These are phyloP conservation scores for Pseudorectes ferrugineus DNA, from an alignment of 2,113 vertebrate species.

Conservation along the genomic window DNA sequence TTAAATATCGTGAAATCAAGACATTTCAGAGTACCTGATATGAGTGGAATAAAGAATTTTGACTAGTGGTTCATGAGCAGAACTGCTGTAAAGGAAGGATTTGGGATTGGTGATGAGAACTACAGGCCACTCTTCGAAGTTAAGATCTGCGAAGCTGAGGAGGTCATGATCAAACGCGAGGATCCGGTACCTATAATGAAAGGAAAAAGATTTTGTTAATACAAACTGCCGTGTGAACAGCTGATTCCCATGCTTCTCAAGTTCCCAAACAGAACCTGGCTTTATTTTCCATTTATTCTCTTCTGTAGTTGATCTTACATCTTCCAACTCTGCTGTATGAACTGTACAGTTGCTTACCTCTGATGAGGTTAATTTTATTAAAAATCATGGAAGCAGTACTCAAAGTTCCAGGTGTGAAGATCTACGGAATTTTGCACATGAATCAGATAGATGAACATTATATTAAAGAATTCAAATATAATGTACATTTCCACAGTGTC, in stretches of 20 bases:
- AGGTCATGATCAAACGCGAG: conserved; percentile 94
- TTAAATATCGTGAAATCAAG: background rate
- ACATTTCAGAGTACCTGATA: conserved; percentile 80
- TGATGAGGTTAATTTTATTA: background rate
- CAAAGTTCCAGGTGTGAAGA: background rate
- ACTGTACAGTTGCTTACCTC: background rate
- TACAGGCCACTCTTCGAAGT: conserved; percentile 88
- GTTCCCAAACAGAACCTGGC: background rate
- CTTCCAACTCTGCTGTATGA: background rate
- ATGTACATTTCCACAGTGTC: background rate
- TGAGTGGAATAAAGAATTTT: conserved; percentile 87
- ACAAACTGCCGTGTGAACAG: background rate
- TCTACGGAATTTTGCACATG: background rate
- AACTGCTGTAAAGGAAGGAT: conserved; percentile 85
- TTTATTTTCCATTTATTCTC: background rate
- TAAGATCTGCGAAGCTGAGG: conserved; percentile 89
- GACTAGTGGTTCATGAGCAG: conserved; percentile 83
- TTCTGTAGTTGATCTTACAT: background rate
- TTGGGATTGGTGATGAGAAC: conserved; percentile 97
- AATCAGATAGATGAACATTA: background rate
- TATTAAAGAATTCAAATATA: background rate
- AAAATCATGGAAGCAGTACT: background rate
- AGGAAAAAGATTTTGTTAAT: background rate
- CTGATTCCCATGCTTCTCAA: background rate
- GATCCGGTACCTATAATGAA: conserved; percentile 82